Evolutionary conservation across 2,113 vertebrate genomes (phyloP).

Genomic region (Ciconia stormi): DNA sequence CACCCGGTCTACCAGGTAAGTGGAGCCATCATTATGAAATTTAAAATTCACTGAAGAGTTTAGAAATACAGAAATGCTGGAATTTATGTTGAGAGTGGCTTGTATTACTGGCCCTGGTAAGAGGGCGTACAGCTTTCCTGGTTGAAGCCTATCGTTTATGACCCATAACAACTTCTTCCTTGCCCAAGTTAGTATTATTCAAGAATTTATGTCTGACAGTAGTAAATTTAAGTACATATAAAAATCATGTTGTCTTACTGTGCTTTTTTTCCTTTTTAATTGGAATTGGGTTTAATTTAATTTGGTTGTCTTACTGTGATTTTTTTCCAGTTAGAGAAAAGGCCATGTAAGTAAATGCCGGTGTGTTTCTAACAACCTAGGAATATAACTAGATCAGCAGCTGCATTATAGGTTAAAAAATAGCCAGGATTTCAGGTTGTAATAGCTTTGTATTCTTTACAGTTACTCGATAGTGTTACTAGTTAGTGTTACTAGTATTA

Average conservation of each 20-base stretch:
- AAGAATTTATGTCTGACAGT: not conserved
- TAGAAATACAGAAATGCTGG: not conserved
- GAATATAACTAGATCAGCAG: not conserved
- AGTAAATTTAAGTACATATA: not conserved
- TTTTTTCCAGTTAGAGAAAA: not conserved
- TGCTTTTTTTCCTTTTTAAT: not conserved
- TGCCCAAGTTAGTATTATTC: not conserved
- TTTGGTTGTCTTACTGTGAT: no score
- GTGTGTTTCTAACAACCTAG: not conserved
- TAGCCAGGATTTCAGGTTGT: not conserved
- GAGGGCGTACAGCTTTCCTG: accelerated
- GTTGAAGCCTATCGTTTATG: not conserved
- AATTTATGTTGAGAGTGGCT: not conserved
- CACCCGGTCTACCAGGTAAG: slow-evolving; percentile 86
- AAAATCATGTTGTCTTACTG: not conserved
- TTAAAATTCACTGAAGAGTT: not conserved
- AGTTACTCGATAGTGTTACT: not conserved
- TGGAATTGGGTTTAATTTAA: no score
- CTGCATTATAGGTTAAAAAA: not conserved
- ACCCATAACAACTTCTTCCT: not conserved
- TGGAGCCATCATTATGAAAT: not conserved
- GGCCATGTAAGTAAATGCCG: not conserved
- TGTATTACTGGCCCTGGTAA: not conserved
- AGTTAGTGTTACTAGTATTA: not conserved
- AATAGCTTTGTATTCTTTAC: not conserved